phyloP scores from a whole-genome alignment of 2,888 invertebrate genomes.

The Drosophila meridiana region DNA sequence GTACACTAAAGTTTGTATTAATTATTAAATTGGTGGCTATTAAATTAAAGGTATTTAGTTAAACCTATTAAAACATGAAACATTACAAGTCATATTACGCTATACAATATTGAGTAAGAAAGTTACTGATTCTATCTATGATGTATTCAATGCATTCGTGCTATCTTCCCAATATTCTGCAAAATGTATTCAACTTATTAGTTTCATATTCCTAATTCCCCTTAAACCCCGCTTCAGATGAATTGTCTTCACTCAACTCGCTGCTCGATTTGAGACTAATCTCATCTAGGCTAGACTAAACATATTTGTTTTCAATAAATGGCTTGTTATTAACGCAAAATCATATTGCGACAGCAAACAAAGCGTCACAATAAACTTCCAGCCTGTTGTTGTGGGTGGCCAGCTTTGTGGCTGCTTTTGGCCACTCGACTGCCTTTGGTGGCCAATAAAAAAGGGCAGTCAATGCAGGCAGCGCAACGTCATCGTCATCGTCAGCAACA shows the following conservation, averaged over 20 bases:
- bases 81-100: too few relatives aligned
- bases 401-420: conserved; percentile 47
- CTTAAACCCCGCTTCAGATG: too few relatives aligned
- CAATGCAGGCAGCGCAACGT: conserved; percentile 29
- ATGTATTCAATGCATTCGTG: too few relatives aligned
- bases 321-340: conserved; percentile 49
- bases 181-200: too few relatives aligned
- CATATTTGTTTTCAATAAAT: conserved; percentile 49
- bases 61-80: too few relatives aligned
- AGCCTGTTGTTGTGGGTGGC: conserved; percentile 34
- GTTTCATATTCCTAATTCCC: too few relatives aligned
- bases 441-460: conserved; percentile 64
- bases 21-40: too few relatives aligned
- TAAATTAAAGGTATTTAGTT: too few relatives aligned
- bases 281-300: conserved; percentile 8
- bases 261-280: conserved; percentile 2
- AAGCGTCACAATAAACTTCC: conserved; percentile 39
- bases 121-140: too few relatives aligned
- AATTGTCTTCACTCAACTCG: neutral
- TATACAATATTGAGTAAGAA: too few relatives aligned
- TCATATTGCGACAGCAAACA: conserved; percentile 55
- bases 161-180: too few relatives aligned
- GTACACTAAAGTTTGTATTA: too few relatives aligned
- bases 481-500: conserved; percentile 26
- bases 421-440: conserved; percentile 67